Evolutionary conservation across 2,797 vertebrate genomes (phyloP), one percentile per base, ranked within the genome.

Genomic region (Picus viridis): DNA sequence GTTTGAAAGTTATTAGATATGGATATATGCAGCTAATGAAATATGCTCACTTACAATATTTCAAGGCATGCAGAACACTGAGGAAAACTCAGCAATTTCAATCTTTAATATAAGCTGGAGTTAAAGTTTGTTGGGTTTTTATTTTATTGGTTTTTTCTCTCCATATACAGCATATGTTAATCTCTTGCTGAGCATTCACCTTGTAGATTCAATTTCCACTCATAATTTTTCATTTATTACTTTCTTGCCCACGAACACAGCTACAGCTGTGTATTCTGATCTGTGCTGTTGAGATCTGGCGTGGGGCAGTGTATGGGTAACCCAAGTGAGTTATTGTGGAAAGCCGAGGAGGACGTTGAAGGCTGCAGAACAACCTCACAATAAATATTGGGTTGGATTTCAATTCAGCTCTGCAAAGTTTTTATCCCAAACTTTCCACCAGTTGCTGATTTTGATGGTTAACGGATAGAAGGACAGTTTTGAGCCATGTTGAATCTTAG

Each of bases 1-100:
- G 86, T 93, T 91, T 70, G 97, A 89, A 97, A 97, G 92, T 97
- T 97, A 97, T 97, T 98, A 97, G 94, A 94, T 96, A 95, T 96
- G 96, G 87, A 94, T 97, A 94, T 93, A 90, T 90, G 87, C 95
- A 95, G 77, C 94, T 97, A 97, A 97, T 97, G 90, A 97, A 98
- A 98, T 97, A 97, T 94, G 79, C 91, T 94, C 7, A 32, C 92
- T 97, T 95, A 95, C 67, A 96, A 89, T 97, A 96, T 92, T 95
- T 88, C 67, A 96, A 91, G 86, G 93, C 86, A 92, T 95, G 91
- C 95, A 92, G 96, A 97, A 96, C 83, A 91, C 59, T 62, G 93
- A 96, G 71, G 92, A 64, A 96, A 96, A 90, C 89, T 91, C 91
- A 74, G 95, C 79, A 58, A 96, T 97, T 96, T 97, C 97, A 97